Evolutionary conservation across 2,888 invertebrate species (phyloP).

Genomic region (Drosophila borborema): DNA sequence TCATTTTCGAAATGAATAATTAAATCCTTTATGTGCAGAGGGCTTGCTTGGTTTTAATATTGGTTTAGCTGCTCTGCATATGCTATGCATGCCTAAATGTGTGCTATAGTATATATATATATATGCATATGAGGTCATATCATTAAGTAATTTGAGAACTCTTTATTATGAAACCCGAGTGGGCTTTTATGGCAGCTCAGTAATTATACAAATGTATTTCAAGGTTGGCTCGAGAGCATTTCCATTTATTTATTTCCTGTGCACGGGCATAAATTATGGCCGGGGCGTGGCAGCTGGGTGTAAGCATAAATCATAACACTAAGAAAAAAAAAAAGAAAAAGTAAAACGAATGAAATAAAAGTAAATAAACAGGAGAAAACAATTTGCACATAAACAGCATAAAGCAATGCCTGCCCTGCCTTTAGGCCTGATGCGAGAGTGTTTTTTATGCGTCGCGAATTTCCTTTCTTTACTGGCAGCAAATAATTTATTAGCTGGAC

Average conservation of each 20-base stretch:
- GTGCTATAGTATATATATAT: neutral
- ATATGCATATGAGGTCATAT: neutral
- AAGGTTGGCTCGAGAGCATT: slow-evolving; percentile 47
- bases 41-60: neutral
- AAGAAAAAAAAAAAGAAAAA: neutral
- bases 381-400: slow-evolving; percentile 67
- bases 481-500: slow-evolving; percentile 69
- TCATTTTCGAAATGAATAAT: neutral
- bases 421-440: slow-evolving; percentile 35
- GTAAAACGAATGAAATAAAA: neutral
- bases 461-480: slow-evolving; percentile 39
- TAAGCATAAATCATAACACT: slow-evolving; percentile 67
- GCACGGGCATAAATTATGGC: slow-evolving; percentile 65
- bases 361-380: slow-evolving; percentile 36
- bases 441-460: slow-evolving; percentile 55
- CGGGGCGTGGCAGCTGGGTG: slow-evolving; percentile 52
- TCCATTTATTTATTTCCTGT: slow-evolving; percentile 25
- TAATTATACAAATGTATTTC: slow-evolving; percentile 70
- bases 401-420: slow-evolving; percentile 55
- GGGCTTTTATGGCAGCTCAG: slow-evolving; percentile 13
- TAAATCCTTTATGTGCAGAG: neutral
- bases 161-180: neutral
- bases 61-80: neutral
- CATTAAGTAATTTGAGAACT: slow-evolving; percentile 25
- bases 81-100: neutral